These are phyloP conservation scores for Austrolebias charrua DNA, from an alignment of 2,797 vertebrate species.

Conservation along the genomic window DNA sequence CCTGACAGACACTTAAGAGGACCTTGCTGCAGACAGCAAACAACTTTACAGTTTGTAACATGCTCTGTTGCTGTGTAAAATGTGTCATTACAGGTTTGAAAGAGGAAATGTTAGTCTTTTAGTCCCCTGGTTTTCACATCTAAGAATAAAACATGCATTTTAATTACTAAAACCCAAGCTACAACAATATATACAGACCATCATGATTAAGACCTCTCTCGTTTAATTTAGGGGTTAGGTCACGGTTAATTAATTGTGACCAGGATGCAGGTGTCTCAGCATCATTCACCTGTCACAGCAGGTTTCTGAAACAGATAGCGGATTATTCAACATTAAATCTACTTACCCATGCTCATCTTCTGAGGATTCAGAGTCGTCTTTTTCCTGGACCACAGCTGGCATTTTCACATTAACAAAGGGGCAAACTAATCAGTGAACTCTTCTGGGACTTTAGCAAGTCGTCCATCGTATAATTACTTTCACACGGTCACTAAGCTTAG, in stretches of 20 bases:
- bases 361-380: conserved; percentile 82
- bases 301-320: background rate
- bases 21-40: conserved; percentile 5
- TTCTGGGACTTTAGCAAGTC: conserved; percentile 49
- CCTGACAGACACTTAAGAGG: conserved; percentile 3
- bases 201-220: background rate
- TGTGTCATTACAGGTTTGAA: background rate
- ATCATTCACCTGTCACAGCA: background rate
- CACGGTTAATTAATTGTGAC: no score
- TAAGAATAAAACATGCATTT: no score
- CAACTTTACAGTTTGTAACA: conserved; percentile 1
- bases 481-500: background rate
- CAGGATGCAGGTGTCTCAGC: background rate
- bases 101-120: background rate
- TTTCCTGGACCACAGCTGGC: conserved; percentile 83
- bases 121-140: no score
- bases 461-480: conserved; percentile 28
- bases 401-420: conserved; percentile 74
- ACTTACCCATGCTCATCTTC: conserved; percentile 82
- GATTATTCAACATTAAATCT: background rate
- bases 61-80: background rate
- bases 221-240: background rate
- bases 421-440: conserved; percentile 45
- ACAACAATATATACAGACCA: background rate
- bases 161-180: background rate